Percentiles rank a stretch among this genome's conserved stretches.
These are phyloP conservation scores for Leucophenga varia DNA, from an alignment of 1,140 invertebrate genomes.

Conservation along the genomic window DNA sequence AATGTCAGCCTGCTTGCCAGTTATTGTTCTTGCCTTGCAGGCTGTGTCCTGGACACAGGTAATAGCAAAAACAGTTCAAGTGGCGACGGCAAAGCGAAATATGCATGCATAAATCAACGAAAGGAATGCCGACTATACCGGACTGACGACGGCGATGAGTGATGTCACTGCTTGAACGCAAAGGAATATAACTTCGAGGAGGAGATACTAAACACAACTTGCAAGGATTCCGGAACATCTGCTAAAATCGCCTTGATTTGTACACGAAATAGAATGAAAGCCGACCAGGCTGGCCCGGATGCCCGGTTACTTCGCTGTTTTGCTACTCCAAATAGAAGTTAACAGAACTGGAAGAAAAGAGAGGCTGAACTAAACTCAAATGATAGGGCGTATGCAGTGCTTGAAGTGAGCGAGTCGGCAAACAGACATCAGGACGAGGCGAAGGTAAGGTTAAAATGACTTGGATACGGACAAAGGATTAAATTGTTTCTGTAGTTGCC, in stretches of 20 bases:
- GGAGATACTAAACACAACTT: slow-evolving; percentile 39
- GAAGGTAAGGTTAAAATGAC: slow-evolving; percentile 1
- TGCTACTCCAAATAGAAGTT: too few species aligned
- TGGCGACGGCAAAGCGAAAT: slow-evolving; percentile 35
- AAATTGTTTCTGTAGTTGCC: slow-evolving; percentile 21
- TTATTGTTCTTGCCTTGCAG: slow-evolving; percentile 49
- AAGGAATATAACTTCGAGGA: slow-evolving; percentile 33
- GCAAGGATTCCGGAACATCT: slow-evolving; percentile 48
- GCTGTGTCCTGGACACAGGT: slow-evolving; percentile 32
- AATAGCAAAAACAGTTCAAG: slow-evolving; percentile 38
- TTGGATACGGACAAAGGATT: slow-evolving; percentile 29
- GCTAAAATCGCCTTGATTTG: slow-evolving; percentile 50
- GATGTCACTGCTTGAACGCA: slow-evolving; percentile 18
- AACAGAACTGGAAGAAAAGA: too few species aligned
- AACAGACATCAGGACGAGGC: slow-evolving; percentile 15
- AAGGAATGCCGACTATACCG: slow-evolving; percentile 23
- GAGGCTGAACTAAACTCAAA: too few species aligned
- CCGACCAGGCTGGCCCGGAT: not conserved
- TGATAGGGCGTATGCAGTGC: too few species aligned
- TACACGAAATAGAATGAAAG: slow-evolving; percentile 24
- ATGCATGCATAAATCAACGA: slow-evolving; percentile 50
- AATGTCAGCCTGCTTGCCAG: slow-evolving; percentile 37
- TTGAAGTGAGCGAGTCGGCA: slow-evolving; percentile 3
- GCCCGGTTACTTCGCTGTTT: slow-evolving; percentile 1
- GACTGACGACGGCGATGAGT: slow-evolving; percentile 11